Evolutionary conservation across 92 coral and sea anemone species (phyloP).

Genomic region (Pocillopora grandis): DNA sequence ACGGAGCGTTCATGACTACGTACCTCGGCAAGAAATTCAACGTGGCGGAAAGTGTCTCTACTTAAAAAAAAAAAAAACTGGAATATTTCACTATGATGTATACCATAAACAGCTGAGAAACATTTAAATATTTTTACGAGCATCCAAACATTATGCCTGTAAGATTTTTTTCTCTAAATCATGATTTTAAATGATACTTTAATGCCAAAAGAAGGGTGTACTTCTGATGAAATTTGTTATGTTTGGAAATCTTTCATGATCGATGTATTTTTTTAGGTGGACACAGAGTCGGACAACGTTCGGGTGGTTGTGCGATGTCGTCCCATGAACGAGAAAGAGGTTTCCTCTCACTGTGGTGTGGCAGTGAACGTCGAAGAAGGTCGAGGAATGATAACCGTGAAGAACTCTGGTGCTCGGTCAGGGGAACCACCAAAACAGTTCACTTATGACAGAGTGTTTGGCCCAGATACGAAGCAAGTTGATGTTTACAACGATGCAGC

Average conservation of each 20-base stretch:
- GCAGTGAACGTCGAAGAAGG: constrained; percentile 91
- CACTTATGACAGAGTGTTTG: constrained; percentile 97
- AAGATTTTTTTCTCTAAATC: background rate
- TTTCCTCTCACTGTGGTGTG: constrained; percentile 67
- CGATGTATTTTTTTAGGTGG: constrained; percentile 42
- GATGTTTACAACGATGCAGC: constrained; percentile 99
- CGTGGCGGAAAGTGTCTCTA: background rate
- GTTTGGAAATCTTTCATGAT: background rate
- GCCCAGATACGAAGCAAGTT: constrained; percentile 84
- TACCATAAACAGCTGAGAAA: background rate
- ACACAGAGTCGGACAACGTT: constrained; percentile 84
- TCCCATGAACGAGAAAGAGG: constrained; percentile 95
- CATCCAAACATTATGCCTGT: constrained; percentile 31
- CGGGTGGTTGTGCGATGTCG: constrained; percentile 99
- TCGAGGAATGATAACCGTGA: constrained; percentile 82
- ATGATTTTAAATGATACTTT: no score
- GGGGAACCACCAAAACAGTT: constrained; percentile 90
- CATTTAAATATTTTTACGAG: background rate
- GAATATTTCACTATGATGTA: background rate
- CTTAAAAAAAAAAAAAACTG: background rate
- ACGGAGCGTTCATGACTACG: constrained; percentile 41
- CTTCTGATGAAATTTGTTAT: background rate
- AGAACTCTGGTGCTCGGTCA: constrained; percentile 66
- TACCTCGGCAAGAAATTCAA: background rate
- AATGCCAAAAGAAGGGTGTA: background rate